Evolutionary conservation across 2,113 vertebrate species (phyloP).

Genomic region (Spilogale gracilis): DNA sequence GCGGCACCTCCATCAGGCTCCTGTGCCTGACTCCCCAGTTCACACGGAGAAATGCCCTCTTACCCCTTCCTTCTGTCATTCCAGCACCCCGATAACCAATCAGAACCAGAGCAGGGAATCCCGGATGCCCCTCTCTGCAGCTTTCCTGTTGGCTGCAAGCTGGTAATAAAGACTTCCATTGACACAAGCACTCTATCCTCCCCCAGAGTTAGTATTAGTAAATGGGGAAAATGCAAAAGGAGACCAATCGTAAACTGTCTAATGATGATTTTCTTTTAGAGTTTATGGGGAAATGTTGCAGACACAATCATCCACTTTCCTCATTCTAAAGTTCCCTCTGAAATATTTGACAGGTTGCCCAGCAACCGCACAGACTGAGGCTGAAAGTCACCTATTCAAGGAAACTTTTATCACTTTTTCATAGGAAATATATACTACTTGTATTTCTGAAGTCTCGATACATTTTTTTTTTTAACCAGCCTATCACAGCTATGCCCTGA

Average conservation of each 20-base stretch:
- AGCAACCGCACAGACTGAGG: not conserved
- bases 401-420: not conserved
- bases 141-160: not conserved
- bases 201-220: not conserved
- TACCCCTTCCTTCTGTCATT: not conserved
- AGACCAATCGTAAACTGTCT: not conserved
- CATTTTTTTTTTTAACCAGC: not conserved
- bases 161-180: not conserved
- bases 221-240: not conserved
- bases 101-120: not conserved
- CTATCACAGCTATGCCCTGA: not conserved
- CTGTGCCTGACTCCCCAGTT: not conserved
- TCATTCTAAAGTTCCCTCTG: not conserved
- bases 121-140: fast-evolving
- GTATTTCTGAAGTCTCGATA: conserved; percentile 5
- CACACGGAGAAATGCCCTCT: not conserved
- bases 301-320: not conserved
- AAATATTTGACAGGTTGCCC: not conserved
- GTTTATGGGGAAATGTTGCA: not conserved
- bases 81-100: not conserved
- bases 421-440: not conserved
- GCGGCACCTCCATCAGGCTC: not conserved
- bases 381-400: not conserved
- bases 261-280: not conserved
- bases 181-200: fast-evolving